Base-by-base conservation (phyloP, 2,113 vertebrate species). In the Oostethus manadensis region DNA sequence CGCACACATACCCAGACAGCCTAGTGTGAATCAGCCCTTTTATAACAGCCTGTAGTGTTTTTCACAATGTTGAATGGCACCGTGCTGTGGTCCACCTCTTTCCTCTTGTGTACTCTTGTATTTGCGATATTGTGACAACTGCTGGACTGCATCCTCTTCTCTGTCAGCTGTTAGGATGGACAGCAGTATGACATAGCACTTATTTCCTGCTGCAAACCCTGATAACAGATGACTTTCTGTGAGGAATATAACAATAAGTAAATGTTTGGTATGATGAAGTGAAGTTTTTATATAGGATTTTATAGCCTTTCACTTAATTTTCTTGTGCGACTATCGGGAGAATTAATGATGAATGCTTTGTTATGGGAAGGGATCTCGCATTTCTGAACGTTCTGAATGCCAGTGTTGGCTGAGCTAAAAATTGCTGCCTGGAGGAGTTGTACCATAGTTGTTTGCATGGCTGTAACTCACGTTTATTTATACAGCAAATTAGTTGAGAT, bases 101-200 rank as follows among this genome's bases (percentile, higher is more conserved):
- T 23, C 42, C 54, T 71, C 47, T 16, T 20, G 21, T 51, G 45
- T 17, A 48, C 54, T 57, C 69, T 74, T 38, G 62, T 42, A 77
- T 83, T 60, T 58, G 46, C 26, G 58, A 62, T 62, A 67, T 61
- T 44, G 33, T 75, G 74, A 76, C 68, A 78, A 71, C 42, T 42
- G 40, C 20, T 64, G 53, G 62, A 75, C 22, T 78, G 77, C 72
- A 70, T 72, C 76, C 33, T 73, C 56, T 46, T 55, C 58, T 67
- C 62, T 63, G 56, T 68, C 58, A 33, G 62, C 74, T 70, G 62
- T 58, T 70, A 70, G 58, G 68, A 62, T 53, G 62, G 77, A 76
- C 77, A 76, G 72, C 74, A 77, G 73, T 73, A 74, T 87, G 82
- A 84, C 79, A 23, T 65, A 60, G 77, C 78, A 81, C 62, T 81